Evolutionary conservation across 2,113 vertebrate species (phyloP).

Genomic region (Phrynocephalus versicolor): DNA sequence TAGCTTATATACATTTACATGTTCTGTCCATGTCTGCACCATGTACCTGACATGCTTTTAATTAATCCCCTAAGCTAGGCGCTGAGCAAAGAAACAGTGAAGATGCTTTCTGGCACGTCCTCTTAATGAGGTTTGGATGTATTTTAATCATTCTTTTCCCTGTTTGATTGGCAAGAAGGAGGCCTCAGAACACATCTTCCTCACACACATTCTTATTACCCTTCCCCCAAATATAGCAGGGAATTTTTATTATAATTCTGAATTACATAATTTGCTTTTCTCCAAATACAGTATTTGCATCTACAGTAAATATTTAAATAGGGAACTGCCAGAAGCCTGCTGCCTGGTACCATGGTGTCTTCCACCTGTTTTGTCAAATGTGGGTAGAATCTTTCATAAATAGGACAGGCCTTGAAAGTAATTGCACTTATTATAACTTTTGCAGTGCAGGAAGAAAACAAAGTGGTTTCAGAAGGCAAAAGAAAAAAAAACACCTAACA

Average conservation of each 20-base stretch:
- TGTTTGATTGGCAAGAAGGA: background rate
- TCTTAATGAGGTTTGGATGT: background rate
- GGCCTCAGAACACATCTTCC: background rate
- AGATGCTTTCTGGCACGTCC: background rate
- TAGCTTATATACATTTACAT: background rate
- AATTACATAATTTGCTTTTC: conserved; percentile 1
- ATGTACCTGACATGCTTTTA: background rate
- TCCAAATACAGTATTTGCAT: conserved; percentile 40
- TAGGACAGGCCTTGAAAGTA: conserved; percentile 69
- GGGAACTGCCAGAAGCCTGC: conserved; percentile 42
- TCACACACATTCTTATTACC: background rate
- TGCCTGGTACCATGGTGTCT: conserved; percentile 61
- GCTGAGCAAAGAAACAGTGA: background rate
- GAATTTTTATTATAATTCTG: conserved; percentile 30
- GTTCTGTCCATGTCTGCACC: background rate
- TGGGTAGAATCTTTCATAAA: conserved; percentile 74
- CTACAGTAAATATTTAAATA: conserved; percentile 39
- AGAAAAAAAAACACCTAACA: conserved; percentile 52
- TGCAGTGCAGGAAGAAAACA: conserved; percentile 47
- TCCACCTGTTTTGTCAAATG: conserved; percentile 68
- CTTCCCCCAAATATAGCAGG: background rate
- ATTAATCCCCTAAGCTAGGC: background rate
- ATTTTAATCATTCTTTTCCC: background rate
- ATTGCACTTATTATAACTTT: conserved; percentile 68
- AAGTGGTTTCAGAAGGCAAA: conserved; percentile 32